Conservation (phyloP, 2,888 invertebrate genomes). For the Tinea trinotella region DNA sequence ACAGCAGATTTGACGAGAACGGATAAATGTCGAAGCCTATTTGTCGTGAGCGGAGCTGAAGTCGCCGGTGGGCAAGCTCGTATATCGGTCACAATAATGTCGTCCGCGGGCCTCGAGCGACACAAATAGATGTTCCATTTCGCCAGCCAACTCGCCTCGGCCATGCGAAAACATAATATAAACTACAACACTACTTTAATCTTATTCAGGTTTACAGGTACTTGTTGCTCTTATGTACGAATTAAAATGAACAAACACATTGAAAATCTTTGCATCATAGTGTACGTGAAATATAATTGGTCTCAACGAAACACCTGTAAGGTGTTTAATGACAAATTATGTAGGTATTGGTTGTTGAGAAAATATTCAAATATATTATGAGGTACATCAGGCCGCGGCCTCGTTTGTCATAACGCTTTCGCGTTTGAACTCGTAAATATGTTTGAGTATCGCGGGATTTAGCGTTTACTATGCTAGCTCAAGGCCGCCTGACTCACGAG, state of each 20-base stretch:
- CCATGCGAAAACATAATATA: slow-evolving; percentile 60
- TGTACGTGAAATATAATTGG: background rate
- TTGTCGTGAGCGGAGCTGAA: background rate
- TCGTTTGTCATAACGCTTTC: slow-evolving; percentile 40
- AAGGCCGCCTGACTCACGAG: slow-evolving; percentile 64
- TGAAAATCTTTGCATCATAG: background rate
- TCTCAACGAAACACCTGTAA: background rate
- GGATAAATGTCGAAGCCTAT: slow-evolving; percentile 6
- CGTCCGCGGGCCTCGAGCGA: slow-evolving; percentile 65
- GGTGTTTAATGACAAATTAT: background rate
- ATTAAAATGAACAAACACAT: background rate
- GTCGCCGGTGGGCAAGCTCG: slow-evolving; percentile 13
- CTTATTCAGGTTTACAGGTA: background rate
- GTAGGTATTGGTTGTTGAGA: background rate
- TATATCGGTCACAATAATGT: slow-evolving; percentile 31
- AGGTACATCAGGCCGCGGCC: slow-evolving; percentile 29
- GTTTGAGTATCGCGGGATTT: slow-evolving; percentile 47
- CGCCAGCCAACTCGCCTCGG: slow-evolving; percentile 52
- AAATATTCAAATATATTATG: background rate
- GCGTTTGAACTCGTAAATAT: slow-evolving; percentile 51
- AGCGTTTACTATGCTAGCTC: slow-evolving; percentile 36
- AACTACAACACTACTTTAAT: slow-evolving; percentile 25
- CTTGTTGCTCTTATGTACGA: background rate
- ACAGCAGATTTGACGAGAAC: background rate
- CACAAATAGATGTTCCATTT: slow-evolving; percentile 69